Conservation (phyloP, 2,888 invertebrate genomes). For the Leptodirus hochenwartii region DNA sequence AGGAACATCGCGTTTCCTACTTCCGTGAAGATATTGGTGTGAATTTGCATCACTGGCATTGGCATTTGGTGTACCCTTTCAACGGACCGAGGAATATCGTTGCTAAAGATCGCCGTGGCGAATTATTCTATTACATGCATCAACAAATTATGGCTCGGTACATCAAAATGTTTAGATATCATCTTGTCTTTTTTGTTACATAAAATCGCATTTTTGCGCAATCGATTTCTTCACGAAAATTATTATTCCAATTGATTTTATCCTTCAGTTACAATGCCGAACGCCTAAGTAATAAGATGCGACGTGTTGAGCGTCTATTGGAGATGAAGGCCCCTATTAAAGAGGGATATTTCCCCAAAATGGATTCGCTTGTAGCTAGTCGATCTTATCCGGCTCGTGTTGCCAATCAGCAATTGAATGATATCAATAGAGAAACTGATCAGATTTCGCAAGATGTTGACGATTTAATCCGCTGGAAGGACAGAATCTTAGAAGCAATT, state of each 20-base stretch:
- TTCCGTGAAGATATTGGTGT: conserved; percentile 67
- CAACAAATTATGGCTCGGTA: conserved; percentile 36
- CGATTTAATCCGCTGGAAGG: conserved; percentile 52
- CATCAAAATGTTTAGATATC: too few species aligned
- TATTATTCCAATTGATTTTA: background rate
- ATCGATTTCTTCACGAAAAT: conserved; percentile 2
- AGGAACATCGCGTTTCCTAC: conserved; percentile 60
- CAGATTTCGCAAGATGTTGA: conserved; percentile 43
- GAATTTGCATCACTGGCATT: conserved; percentile 76
- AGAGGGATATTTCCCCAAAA: conserved; percentile 65
- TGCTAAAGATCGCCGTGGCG: conserved; percentile 52
- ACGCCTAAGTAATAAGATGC: conserved; percentile 47
- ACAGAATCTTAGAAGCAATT: conserved; percentile 49
- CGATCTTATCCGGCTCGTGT: conserved; percentile 54
- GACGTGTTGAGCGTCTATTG: conserved; percentile 38
- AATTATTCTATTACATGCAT: conserved; percentile 61
- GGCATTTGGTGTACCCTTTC: conserved; percentile 68
- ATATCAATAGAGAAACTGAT: conserved; percentile 47
- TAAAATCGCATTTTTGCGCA: too few species aligned
- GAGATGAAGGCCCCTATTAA: conserved; percentile 46
- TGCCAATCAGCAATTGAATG: conserved; percentile 30
- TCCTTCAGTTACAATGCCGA: conserved; percentile 49
- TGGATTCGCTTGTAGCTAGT: conserved; percentile 54
- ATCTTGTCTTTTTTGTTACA: too few species aligned
- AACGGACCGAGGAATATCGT: conserved; percentile 39